Base-by-base conservation (phyloP, 2,113 vertebrate species). In the Uropsilus gracilis region DNA sequence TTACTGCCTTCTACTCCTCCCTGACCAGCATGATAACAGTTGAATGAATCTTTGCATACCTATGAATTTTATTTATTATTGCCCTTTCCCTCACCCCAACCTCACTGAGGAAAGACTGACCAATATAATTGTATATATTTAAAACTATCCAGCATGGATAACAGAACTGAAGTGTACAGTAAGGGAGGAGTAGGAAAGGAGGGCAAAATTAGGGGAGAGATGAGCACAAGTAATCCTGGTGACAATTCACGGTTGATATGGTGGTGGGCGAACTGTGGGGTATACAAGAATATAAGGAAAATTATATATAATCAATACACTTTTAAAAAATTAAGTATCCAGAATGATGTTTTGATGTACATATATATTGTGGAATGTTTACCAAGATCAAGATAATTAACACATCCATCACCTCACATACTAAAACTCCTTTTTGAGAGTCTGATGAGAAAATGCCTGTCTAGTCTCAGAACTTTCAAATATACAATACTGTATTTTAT, bases 61-160 rank as follows among this genome's bases (percentile, higher is more conserved):
- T 84, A 18, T 84, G 75, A 83, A 93, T 95, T 95, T 77, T 80
- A 84, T 77, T 86, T 86, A 86, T 88, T 77, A 86, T 80, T 84
- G 7, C 30, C 91, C 26, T 46, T 72, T 57, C 48, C 8, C 53
- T 17, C 53, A n/a, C 66, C 42, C 39, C 44, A 90, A 34, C 30
- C 90, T 85, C 77, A 71, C 53, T 89, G 72, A 69, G 28, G 53
- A 85, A 84, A 78, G 90, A 71, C 69, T 77, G 30, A 85, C 53
- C 77, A 73, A 53, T 78, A 94, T 85, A 82, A 88, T 89, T 82
- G 26, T 64, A 39, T 83, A 76, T 84, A 46, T 59, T 90, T 30
- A 82, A 94, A n/a, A n/a, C n/a, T n/a, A n/a, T n/a, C n/a, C n/a
- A n/a, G n/a, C n/a, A n/a, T n/a, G n/a, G n/a, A n/a, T n/a, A n/a